These are phyloP conservation scores for Bembecia ichneumoniformis DNA, from an alignment of 2,888 invertebrate genomes.

Conservation along the genomic window DNA sequence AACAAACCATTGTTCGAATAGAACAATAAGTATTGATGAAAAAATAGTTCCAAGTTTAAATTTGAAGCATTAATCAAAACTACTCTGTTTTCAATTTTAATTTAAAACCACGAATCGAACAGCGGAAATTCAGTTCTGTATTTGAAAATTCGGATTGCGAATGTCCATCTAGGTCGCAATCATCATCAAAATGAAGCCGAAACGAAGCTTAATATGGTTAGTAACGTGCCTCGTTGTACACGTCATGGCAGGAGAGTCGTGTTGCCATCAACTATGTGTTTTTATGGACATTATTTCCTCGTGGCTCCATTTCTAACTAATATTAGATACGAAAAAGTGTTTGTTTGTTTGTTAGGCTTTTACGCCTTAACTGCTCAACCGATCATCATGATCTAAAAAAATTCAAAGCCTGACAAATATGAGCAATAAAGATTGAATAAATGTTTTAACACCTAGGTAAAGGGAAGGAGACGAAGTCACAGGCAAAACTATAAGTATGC, in stretches of 20 bases:
- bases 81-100: neutral
- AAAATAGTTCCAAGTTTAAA: neutral
- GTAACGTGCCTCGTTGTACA: constrained; percentile 11
- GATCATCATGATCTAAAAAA: too few species aligned
- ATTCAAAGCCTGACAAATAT: too few species aligned
- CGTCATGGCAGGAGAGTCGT: constrained; percentile 5
- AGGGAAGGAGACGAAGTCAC: too few species aligned
- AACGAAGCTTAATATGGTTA: constrained; percentile 15
- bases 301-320: too few species aligned
- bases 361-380: too few species aligned
- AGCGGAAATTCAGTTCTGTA: neutral
- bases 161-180: neutral
- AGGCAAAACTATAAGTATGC: too few species aligned
- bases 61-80: neutral
- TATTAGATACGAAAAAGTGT: too few species aligned
- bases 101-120: neutral
- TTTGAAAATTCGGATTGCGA: neutral
- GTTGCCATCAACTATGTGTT: neutral
- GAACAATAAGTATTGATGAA: neutral
- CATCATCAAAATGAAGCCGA: constrained; percentile 15
- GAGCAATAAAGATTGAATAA: too few species aligned
- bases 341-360: too few species aligned
- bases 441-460: too few species aligned
- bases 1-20: too few species aligned
- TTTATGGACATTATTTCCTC: too few species aligned